These are phyloP conservation scores for Lethenteron camtschaticum DNA, from an alignment of 2,113 vertebrate genomes.

Conservation along the genomic window DNA sequence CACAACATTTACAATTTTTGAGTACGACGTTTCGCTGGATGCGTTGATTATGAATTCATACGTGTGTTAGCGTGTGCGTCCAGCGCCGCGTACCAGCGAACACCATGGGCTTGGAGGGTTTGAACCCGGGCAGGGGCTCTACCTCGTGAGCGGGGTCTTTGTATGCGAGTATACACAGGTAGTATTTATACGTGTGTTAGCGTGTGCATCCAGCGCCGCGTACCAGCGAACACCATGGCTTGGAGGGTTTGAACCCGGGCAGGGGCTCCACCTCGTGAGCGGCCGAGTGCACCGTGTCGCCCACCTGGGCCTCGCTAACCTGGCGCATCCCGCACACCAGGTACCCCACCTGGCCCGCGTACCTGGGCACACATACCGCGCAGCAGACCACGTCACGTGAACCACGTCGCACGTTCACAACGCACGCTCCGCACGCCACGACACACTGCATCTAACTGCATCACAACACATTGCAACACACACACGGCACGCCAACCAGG, in stretches of 20 bases:
- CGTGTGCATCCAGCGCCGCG: neutral
- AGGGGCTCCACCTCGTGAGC: constrained; percentile 62
- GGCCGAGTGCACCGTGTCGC: constrained; percentile 62
- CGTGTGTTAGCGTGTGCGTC: neutral
- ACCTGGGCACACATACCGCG: constrained; percentile 22
- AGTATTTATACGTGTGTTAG: neutral
- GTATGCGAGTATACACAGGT: too few species aligned
- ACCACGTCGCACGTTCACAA: neutral
- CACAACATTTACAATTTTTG: too few species aligned
- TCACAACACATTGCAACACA: neutral
- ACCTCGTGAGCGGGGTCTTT: constrained; percentile 38
- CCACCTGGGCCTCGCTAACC: constrained; percentile 90
- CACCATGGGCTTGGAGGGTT: constrained; percentile 83
- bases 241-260: constrained; percentile 74
- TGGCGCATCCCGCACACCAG: constrained; percentile 84
- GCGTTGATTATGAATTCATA: too few species aligned
- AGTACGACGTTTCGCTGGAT: too few species aligned
- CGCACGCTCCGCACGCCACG: neutral
- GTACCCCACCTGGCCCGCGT: constrained; percentile 86
- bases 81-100: constrained; percentile 49
- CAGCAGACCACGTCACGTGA: neutral
- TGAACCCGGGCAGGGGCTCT: constrained; percentile 68
- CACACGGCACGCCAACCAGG: neutral
- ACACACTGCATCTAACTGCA: neutral
- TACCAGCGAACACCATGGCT: constrained; percentile 97